A percentile compares a stretch with the other conserved stretches of the same genome.
Evolutionary conservation across 64 coral and sea anemone genomes (phyloP).

Genomic region (Trachythela sp.): DNA sequence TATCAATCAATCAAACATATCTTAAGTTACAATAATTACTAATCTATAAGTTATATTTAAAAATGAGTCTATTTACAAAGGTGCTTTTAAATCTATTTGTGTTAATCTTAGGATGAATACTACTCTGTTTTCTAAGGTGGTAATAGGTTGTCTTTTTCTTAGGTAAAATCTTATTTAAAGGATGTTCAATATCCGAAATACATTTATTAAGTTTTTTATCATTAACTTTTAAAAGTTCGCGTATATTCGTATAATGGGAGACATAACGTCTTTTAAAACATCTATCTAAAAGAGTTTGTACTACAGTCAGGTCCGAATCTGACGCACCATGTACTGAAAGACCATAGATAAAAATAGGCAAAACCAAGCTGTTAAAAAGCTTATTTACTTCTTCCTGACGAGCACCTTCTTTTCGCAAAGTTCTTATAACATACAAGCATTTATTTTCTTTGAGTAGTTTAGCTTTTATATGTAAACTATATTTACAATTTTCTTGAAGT

Average conservation of each 20-base stretch:
- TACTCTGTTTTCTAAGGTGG: too few species aligned
- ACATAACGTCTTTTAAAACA: not conserved
- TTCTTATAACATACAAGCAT: conserved; percentile 45
- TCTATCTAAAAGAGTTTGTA: conserved; percentile 39
- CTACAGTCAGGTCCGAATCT: conserved; percentile 26
- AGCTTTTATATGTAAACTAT: conserved; percentile 18
- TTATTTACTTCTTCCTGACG: conserved; percentile 35
- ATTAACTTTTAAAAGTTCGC: not conserved
- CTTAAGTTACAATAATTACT: too few species aligned
- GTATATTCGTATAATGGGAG: not conserved
- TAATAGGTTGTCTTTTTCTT: too few species aligned
- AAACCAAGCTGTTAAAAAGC: conserved; percentile 36
- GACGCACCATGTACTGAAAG: conserved; percentile 36
- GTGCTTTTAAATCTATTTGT: too few species aligned
- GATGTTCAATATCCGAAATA: not conserved
- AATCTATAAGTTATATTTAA: too few species aligned
- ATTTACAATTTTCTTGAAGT: not conserved
- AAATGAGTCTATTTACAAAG: too few species aligned
- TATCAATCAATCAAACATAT: too few species aligned
- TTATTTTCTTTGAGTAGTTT: conserved; percentile 38
- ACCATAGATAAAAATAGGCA: conserved; percentile 36
- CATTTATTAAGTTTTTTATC: not conserved
- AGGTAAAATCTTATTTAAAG: too few species aligned
- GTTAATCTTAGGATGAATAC: too few species aligned
- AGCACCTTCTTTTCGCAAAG: conserved; percentile 38